A percentile compares a stretch with the other conserved stretches of the same genome.
These are phyloP conservation scores for Lepilemur ruficaudatus DNA, from an alignment of 2,797 vertebrate genomes.

Conservation along the genomic window DNA sequence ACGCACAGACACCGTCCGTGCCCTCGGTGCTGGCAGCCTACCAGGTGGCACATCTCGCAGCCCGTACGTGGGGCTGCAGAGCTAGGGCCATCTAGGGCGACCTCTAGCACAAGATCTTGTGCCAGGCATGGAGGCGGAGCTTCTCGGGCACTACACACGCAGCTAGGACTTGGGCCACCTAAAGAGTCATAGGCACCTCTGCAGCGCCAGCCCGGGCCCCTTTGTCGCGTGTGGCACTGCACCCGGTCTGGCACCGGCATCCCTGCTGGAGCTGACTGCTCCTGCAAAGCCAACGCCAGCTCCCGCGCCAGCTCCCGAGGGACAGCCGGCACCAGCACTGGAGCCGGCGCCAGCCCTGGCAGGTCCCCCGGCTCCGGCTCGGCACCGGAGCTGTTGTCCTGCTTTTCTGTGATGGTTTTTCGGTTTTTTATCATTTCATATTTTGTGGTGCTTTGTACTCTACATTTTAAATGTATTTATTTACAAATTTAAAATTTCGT, in stretches of 20 bases:
- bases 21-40: background rate
- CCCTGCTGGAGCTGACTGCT: background rate
- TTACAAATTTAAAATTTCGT: too few species aligned
- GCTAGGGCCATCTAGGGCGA: too few species aligned
- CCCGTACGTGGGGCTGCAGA: background rate
- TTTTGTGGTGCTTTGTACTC: background rate
- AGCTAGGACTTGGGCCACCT: too few species aligned
- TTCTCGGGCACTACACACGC: too few species aligned
- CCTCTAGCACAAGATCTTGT: background rate
- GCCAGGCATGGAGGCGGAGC: background rate
- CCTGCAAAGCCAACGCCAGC: too few species aligned
- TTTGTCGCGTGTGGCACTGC: background rate
- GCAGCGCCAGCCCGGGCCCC: background rate
- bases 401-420: background rate
- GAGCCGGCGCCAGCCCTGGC: background rate
- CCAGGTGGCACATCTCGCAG: too few species aligned
- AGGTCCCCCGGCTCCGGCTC: background rate
- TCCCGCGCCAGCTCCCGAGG: background rate
- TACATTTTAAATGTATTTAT: background rate
- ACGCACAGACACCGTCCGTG: background rate
- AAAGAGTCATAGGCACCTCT: background rate
- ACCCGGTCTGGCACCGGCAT: background rate
- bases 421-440: background rate
- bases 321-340: background rate
- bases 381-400: background rate